Evolutionary conservation across 2,888 invertebrate species (phyloP), one percentile per base, ranked within the genome.

Genomic region (Macrosoma leucophasiata): DNA sequence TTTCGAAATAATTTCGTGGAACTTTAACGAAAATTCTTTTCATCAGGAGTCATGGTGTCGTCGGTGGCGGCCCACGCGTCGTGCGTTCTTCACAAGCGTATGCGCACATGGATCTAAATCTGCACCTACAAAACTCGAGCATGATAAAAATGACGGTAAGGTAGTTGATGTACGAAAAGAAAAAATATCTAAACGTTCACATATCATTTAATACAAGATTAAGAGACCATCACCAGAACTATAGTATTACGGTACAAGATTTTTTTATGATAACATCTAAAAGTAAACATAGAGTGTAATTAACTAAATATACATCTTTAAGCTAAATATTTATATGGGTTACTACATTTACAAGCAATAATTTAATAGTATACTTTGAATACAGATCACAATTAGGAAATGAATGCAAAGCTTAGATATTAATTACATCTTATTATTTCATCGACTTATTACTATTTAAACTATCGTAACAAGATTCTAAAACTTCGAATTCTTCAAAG

Each of bases 401-500:
- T 52, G 53, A 66, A 63, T 71, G 70, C 66, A 56, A 64, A 62
- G 59, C 63, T 67, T 70, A 67, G 55, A 33, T 48, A 52, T 54
- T 43, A 31, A 48, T 39, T 48, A 52, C 50, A 50, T 44, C 48
- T 42, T 39, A 50, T 69, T 72, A 78, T 58, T 79, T 79, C 53
- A 72, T 57, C 45, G 82, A 79, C 70, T 79, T 84, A 76, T 78
- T 79, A 48, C 82, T 84, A 76, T 79, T 88, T 59, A 88, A 76
- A 70, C 88, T 88, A 65, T 88, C 88, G 53, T 79, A 85, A 65
- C 81, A 82, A 41, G 84, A 73, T 64, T 88, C 90, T 60, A 90
- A 85, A 31, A 92, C 88, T 76, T 91, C 90, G 50, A 91, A 92
- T 54, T 91, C 91, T 72, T 94, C 94, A 52, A 94, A 94, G 50